Evolutionary conservation across 1,140 invertebrate genomes (phyloP).

Genomic region (Lutraria rhynchaena): DNA sequence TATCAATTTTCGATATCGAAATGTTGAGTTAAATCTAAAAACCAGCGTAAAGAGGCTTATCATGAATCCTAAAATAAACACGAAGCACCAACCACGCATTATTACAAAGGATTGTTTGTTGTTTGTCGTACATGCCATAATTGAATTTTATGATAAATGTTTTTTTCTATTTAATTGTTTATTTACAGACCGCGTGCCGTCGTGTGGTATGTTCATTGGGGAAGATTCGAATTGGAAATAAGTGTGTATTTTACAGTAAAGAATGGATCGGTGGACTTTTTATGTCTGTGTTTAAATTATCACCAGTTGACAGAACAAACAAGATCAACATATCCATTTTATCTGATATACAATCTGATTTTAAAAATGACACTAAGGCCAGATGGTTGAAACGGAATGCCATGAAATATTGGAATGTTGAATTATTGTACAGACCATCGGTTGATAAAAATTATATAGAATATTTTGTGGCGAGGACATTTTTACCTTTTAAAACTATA

Average conservation of each 20-base stretch:
- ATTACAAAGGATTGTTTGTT: no score
- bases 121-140: no score
- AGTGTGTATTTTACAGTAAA: neutral
- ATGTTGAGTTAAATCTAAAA: no score
- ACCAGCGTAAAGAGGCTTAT: no score
- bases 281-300: neutral
- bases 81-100: no score
- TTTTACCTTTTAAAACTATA: neutral
- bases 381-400: neutral
- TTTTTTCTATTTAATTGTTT: no score
- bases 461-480: neutral
- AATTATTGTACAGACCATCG: neutral
- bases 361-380: neutral
- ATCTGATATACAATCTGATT: neutral
- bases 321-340: neutral
- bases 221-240: neutral
- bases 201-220: neutral
- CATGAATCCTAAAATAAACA: no score
- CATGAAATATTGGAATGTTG: neutral
- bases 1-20: no score
- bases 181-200: neutral
- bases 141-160: no score
- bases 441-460: neutral
- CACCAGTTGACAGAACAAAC: neutral
- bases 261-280: slow-evolving; percentile 11